These are phyloP conservation scores for Rutpela maculata DNA, from an alignment of 2,888 invertebrate species.

Conservation along the genomic window DNA sequence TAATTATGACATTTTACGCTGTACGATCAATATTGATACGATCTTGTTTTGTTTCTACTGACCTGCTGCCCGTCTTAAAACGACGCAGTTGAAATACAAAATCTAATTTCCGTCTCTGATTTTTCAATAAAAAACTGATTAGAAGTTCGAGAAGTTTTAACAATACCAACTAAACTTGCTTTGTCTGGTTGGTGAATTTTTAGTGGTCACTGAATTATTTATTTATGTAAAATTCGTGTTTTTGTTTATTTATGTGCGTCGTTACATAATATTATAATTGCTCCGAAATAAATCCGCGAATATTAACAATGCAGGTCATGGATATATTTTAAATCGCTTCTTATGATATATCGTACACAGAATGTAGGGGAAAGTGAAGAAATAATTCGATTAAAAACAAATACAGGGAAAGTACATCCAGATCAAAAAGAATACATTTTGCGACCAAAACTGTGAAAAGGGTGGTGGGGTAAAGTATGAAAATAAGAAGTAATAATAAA, in stretches of 20 bases:
- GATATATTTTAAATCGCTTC: neutral
- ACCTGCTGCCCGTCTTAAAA: neutral
- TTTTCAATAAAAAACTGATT: neutral
- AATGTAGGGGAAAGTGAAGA: constrained; percentile 5
- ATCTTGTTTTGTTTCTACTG: neutral
- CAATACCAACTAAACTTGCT: neutral
- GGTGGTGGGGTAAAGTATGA: no score
- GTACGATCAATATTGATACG: no score
- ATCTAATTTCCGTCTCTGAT: neutral
- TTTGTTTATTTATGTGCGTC: constrained; percentile 6
- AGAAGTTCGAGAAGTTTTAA: neutral
- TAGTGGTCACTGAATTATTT: neutral
- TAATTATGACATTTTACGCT: no score
- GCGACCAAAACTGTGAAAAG: no score
- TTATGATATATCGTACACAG: neutral
- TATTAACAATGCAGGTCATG: constrained; percentile 22
- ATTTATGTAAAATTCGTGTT: constrained; percentile 5
- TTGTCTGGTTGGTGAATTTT: neutral
- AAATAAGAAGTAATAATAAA: no score
- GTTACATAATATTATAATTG: constrained; percentile 17
- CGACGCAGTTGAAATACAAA: neutral
- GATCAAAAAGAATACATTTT: no score
- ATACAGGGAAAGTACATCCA: no score
- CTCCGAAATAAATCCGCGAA: neutral
- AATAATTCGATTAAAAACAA: neutral